Percentiles rank a stretch among this genome's conserved stretches.
phyloP scores from a whole-genome alignment of 2,113 vertebrate genomes.

The Lamprologus speciosus region DNA sequence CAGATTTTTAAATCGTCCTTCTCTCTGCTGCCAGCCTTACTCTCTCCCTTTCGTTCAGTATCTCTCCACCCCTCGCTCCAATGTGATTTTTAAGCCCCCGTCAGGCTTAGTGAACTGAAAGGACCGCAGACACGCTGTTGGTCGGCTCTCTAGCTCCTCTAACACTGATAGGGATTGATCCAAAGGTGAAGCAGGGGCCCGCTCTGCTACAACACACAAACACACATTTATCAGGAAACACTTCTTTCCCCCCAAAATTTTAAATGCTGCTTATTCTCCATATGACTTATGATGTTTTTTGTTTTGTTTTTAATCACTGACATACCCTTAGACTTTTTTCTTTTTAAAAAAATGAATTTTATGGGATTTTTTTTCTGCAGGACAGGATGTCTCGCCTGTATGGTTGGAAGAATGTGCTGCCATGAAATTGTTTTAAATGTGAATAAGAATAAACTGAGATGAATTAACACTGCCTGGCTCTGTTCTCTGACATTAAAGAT shows the following conservation, averaged over 20 bases:
- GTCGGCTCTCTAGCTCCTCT: background rate
- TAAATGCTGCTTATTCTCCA: constrained; percentile 51
- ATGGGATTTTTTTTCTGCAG: background rate
- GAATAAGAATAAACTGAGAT: constrained; percentile 56
- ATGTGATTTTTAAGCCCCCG: background rate
- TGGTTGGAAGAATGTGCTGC: constrained; percentile 33
- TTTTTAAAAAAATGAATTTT: background rate
- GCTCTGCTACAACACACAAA: background rate
- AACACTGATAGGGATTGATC: background rate
- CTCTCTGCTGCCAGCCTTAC: background rate
- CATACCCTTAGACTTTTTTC: background rate
- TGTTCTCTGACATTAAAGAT: background rate
- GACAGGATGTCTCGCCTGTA: background rate
- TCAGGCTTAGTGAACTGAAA: background rate
- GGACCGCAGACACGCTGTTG: background rate
- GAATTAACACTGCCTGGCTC: background rate
- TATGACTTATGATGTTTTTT: background rate
- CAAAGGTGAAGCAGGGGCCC: constrained; percentile 15
- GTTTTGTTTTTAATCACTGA: constrained; percentile 5
- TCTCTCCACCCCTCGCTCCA: background rate
- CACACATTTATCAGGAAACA: background rate
- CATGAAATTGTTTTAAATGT: constrained; percentile 55
- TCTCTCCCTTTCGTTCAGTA: background rate
- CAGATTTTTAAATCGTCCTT: background rate
- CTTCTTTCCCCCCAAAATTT: background rate